phyloP scores from a whole-genome alignment of 2,797 vertebrate genomes.

The Falco berigora region DNA sequence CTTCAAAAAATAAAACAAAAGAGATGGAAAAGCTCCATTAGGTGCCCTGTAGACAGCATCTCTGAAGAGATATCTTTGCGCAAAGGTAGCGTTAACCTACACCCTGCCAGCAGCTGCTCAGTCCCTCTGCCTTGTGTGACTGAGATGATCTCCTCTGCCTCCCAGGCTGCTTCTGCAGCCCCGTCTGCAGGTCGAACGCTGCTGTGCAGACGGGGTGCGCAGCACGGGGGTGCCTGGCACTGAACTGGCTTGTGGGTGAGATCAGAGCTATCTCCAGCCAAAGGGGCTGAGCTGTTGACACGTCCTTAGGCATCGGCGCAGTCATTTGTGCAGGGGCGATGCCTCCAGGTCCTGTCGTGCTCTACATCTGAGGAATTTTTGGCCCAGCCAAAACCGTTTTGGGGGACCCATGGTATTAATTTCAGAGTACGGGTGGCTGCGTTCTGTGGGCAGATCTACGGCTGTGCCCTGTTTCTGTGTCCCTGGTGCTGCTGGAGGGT shows the following conservation, averaged over 20 bases:
- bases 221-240: background rate
- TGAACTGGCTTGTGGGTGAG: background rate
- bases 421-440: background rate
- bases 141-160: background rate
- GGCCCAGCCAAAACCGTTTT: background rate
- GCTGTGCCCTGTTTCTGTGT: background rate
- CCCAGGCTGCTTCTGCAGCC: background rate
- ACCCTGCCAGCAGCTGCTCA: background rate
- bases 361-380: background rate
- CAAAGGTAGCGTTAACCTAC: background rate
- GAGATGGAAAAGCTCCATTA: background rate
- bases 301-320: background rate
- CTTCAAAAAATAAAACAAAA: background rate
- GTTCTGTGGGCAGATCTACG: background rate
- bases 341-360: background rate
- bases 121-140: background rate
- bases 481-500: background rate
- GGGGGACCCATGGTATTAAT: background rate
- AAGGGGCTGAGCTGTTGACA: background rate
- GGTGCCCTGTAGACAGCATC: background rate
- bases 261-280: rapidly evolving
- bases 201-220: background rate
- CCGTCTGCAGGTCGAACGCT: background rate
- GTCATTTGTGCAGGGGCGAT: background rate
- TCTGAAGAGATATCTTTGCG: background rate